Base-by-base conservation (phyloP, 2,113 vertebrate genomes). In the Notarius quadriscutis region DNA sequence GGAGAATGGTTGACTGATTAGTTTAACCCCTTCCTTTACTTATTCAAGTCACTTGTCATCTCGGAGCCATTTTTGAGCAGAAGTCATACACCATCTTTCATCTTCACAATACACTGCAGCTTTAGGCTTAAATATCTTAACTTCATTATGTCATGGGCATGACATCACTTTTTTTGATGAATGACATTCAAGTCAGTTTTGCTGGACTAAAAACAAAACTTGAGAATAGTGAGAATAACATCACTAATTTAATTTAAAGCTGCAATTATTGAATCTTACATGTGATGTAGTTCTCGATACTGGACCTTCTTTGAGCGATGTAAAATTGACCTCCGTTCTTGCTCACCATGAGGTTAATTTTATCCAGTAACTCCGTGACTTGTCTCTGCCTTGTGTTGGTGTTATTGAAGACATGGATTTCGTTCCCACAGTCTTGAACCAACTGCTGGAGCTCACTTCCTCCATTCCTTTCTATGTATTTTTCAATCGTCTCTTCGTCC, bases 401-500 rank as follows among this genome's bases (percentile, higher is more conserved):
- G 25, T 65, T 65, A n/a, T n/a, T 65, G 25, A 65, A 65, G 25
- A 65, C 22, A 65, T 65, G 62, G 9, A n/a, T 63, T 63, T 10
- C 11, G 3, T 65, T 3, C 8, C 62, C 62, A n/a, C 62, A 65
- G 8, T n/a, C 62, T 65, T 11, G 10, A 63, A 65, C 25, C 22
- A 65, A n/a, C 7, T n/a, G 25, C 25, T 11, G 10, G 8, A 65
- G 22, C 25, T 34, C 50, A 85, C 41, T 25, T 41, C 34, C 18
- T 86, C 8, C 3, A 86, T 67, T 7, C 53, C 63, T 4, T 62
- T 15, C 5, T 83, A 89, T n/a, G 9, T 69, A 1, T 27, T 83
- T 1, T 5, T 69, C 88, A 7, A 89, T 34, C 0, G 58, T 86
- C 60, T 86, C 62, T 5, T 88, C 71, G 0, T 79, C 82, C 74